Evolutionary conservation across 2,113 vertebrate genomes (phyloP).

Genomic region (Gobius niger): DNA sequence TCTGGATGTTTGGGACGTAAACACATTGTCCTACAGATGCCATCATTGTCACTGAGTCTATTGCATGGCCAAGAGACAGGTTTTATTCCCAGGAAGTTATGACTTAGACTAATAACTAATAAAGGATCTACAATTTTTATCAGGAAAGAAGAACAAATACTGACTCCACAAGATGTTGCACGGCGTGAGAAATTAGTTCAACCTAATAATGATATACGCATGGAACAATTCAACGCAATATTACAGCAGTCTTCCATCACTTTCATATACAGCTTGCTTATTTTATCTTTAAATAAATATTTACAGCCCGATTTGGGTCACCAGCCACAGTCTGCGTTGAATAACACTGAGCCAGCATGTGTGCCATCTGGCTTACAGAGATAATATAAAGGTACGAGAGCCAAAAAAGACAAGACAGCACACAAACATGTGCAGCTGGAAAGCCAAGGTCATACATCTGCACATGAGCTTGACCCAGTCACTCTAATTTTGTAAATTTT

Average conservation of each 20-base stretch:
- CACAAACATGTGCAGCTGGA: neutral
- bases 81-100: conserved; percentile 53
- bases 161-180: conserved; percentile 28
- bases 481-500: neutral
- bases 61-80: conserved; percentile 14
- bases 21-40: neutral
- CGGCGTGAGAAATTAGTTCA: conserved; percentile 42
- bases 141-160: conserved; percentile 53
- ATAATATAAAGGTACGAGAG: conserved; percentile 24
- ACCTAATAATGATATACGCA: too few relatives aligned
- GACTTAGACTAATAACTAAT: conserved; percentile 53
- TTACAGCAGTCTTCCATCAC: too few relatives aligned
- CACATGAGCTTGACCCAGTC: neutral
- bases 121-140: conserved; percentile 51
- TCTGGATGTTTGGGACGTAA: conserved; percentile 12
- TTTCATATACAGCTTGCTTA: neutral
- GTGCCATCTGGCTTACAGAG: conserved; percentile 50
- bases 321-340: conserved; percentile 29
- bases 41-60: conserved; percentile 3
- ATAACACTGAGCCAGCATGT: conserved; percentile 48
- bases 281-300: conserved; percentile 65
- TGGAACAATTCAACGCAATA: too few relatives aligned
- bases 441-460: conserved; percentile 1
- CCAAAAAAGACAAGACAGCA: neutral
- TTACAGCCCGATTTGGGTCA: conserved; percentile 24